Percentiles rank a stretch among this genome's conserved stretches.
These are phyloP conservation scores for Sandelia bainsii DNA, from an alignment of 2,797 vertebrate species.

Conservation along the genomic window DNA sequence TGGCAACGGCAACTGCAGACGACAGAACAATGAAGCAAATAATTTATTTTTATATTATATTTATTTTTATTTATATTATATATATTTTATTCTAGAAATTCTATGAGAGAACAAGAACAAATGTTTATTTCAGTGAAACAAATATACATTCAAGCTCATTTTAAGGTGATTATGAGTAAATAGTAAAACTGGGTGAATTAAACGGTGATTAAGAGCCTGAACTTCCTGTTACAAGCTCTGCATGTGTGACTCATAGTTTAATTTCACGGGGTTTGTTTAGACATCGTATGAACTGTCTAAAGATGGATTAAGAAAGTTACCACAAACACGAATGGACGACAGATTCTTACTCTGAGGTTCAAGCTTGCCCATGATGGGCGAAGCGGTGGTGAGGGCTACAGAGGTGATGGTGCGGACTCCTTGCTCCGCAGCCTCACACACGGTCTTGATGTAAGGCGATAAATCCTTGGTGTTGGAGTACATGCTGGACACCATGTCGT, in stretches of 20 bases:
- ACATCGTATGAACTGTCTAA: background rate
- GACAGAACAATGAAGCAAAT: background rate
- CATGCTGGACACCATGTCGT: slow-evolving; percentile 85
- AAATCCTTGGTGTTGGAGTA: slow-evolving; percentile 88
- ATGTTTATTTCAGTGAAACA: background rate
- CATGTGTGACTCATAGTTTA: slow-evolving; percentile 39
- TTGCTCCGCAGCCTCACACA: slow-evolving; percentile 92
- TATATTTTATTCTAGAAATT: too few species aligned
- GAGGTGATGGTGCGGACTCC: slow-evolving; percentile 89
- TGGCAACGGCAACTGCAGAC: slow-evolving; percentile 89
- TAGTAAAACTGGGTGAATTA: slow-evolving; percentile 58
- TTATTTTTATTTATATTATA: too few species aligned
- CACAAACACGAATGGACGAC: too few species aligned
- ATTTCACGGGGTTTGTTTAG: background rate
- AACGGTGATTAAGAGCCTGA: slow-evolving; percentile 29
- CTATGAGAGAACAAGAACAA: background rate
- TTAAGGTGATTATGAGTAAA: background rate
- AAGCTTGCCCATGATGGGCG: slow-evolving; percentile 90
- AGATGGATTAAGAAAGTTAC: rapidly evolving
- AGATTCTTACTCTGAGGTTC: slow-evolving; percentile 90
- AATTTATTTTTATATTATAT: too few species aligned
- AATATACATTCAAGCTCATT: too few species aligned
- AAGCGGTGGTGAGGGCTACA: slow-evolving; percentile 86
- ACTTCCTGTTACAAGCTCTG: slow-evolving; percentile 43
- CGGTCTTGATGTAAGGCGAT: slow-evolving; percentile 86